Evolutionary conservation across 1,140 invertebrate genomes (phyloP), one percentile per base, ranked within the genome.

Genomic region (Asbolus verrucosus): DNA sequence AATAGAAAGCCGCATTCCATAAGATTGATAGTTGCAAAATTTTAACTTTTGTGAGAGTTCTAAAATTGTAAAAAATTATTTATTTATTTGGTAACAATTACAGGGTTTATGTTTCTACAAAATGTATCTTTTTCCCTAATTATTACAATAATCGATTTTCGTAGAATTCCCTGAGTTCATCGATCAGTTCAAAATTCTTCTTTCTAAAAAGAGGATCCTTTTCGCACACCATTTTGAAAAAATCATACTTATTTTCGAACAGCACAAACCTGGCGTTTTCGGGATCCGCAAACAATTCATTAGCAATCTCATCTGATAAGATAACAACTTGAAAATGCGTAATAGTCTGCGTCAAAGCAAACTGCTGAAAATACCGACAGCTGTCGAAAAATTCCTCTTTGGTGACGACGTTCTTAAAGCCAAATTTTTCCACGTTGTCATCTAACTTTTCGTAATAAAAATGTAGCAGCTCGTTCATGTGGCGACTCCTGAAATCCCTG

Each of bases 381-480:
- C 36, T 41, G 6, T 65, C 19, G 2, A 43, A 43, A 36, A 66
- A 66, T 27, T 46, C 63, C 16, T 46, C 11, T n/a, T 14, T 9
- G 8, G 36, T 46, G 4, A 66, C 24, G n/a, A 66, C 39, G 8
- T 46, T 11, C 8, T 15, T 16, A 18, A 27, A 33, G 0, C 30
- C 41, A 21, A 41, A 61, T 16, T 78, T 73, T 5, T 79, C 75
- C 9, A 82, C 14, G 18, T 63, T 61, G 0, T 78, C 66, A 0
- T 39, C 70, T 18, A 83, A 81, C 3, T 76, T 72, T 0, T 69
- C 39, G 54, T 74, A 83, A 72, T 83, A 83, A 19, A 80, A 72
- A 2, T 73, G 39, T 5, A 81, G 62, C 1, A 83, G 31, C 46
- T 77, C 50, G 5, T 24, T 60, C 60, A 82, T 78, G 39, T 82